Percentiles rank a stretch among this genome's conserved stretches.
These are phyloP conservation scores for Halichoeres trimaculatus DNA, from an alignment of 2,113 vertebrate genomes.

Conservation along the genomic window DNA sequence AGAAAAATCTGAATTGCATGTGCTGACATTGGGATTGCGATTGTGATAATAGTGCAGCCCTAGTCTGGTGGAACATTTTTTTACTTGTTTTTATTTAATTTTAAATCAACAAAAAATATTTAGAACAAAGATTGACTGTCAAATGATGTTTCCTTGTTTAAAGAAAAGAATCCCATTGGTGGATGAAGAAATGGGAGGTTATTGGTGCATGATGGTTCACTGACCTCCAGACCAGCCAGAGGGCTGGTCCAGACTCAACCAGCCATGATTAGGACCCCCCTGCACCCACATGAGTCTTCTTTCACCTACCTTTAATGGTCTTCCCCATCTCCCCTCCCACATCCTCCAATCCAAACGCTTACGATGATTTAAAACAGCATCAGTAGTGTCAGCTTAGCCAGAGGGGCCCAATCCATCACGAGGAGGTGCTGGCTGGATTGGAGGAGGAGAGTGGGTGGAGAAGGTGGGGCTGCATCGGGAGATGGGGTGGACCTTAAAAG, in stretches of 20 bases:
- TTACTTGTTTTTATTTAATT: too few relatives aligned
- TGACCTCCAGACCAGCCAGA: conserved; percentile 46
- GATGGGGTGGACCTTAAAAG: conserved; percentile 21
- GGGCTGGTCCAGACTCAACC: conserved; percentile 49
- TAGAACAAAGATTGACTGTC: too few relatives aligned
- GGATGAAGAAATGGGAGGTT: too few relatives aligned
- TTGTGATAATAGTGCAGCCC: too few relatives aligned
- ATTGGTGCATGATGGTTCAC: conserved; percentile 16
- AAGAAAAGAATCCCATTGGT: too few relatives aligned
- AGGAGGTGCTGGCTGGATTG: conserved; percentile 2
- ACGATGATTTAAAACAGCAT: not conserved
- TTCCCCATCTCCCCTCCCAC: conserved; percentile 6
- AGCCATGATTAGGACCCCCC: conserved; percentile 30
- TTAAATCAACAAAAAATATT: too few relatives aligned
- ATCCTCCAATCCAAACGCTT: conserved; percentile 17
- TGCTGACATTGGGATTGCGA: too few relatives aligned
- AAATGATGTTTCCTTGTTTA: too few relatives aligned
- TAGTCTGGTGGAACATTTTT: too few relatives aligned
- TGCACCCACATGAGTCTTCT: conserved; percentile 5
- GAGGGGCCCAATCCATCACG: conserved; percentile 41
- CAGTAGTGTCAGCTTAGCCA: not conserved
- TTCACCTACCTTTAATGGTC: not conserved
- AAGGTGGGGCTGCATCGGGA: not conserved
- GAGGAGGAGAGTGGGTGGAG: not conserved
- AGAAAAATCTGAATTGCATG: too few relatives aligned